phyloP scores from a whole-genome alignment of 64 coral and sea anemone genomes.

The Hydrozoanthus tunicans region DNA sequence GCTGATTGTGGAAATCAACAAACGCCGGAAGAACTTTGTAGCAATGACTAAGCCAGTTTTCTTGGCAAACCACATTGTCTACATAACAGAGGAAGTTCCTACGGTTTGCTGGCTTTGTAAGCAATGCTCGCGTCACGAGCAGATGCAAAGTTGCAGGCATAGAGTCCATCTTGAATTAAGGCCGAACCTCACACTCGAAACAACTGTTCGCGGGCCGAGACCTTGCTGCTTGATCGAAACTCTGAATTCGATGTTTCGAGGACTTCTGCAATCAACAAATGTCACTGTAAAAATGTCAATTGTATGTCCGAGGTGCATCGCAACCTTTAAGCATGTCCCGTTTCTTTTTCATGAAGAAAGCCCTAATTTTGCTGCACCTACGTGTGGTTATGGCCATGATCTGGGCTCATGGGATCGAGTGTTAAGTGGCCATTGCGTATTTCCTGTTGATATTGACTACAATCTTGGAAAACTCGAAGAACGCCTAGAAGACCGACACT shows the following conservation, averaged over 20 bases:
- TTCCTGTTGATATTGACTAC: neutral
- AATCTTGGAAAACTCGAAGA: conserved; percentile 14
- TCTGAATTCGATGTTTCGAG: conserved; percentile 9
- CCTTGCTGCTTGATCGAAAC: conserved; percentile 19
- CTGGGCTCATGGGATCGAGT: conserved; percentile 1
- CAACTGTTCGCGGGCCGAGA: conserved; percentile 5
- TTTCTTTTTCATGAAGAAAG: conserved; percentile 23
- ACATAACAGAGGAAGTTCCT: neutral
- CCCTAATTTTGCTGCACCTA: neutral
- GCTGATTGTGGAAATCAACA: conserved; percentile 28
- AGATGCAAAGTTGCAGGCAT: neutral
- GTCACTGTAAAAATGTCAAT: conserved; percentile 9
- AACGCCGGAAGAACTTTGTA: neutral
- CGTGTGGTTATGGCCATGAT: conserved; percentile 8
- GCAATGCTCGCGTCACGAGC: neutral
- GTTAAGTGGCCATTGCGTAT: neutral
- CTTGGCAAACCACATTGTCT: conserved; percentile 14
- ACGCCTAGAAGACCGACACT: neutral
- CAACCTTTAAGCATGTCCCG: conserved; percentile 1
- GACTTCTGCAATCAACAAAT: conserved; percentile 11
- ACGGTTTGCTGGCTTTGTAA: neutral
- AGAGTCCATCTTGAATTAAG: conserved; percentile 22
- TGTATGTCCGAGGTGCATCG: conserved; percentile 8
- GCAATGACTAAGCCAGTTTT: conserved; percentile 15
- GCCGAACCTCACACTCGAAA: neutral